These are phyloP conservation scores for Porites rus DNA, from an alignment of 92 coral and sea anemone species.

Conservation along the genomic window DNA sequence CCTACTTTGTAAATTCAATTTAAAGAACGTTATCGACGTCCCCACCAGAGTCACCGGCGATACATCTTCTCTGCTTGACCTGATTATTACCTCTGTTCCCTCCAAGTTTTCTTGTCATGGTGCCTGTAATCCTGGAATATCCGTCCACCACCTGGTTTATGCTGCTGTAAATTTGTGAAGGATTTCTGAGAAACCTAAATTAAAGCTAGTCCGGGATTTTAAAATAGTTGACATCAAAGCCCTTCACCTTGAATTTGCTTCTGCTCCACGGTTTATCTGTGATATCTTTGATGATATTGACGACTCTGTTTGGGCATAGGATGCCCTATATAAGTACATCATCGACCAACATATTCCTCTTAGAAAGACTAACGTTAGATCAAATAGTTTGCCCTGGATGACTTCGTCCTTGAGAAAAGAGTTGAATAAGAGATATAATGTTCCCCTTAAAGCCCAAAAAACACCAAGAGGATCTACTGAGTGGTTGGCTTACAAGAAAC, in stretches of 20 bases:
- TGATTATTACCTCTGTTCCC: slow-evolving; percentile 41
- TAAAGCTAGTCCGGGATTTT: neutral
- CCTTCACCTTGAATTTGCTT: slow-evolving; percentile 43
- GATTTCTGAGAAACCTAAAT: neutral
- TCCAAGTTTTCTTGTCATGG: slow-evolving; percentile 36
- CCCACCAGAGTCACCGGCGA: slow-evolving; percentile 76
- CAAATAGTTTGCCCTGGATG: slow-evolving; percentile 42
- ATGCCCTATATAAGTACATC: slow-evolving; percentile 60
- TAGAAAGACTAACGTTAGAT: slow-evolving; percentile 64
- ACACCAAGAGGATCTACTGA: slow-evolving; percentile 4
- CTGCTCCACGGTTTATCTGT: slow-evolving; percentile 67
- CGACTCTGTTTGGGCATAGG: slow-evolving; percentile 71
- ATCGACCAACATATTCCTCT: slow-evolving; percentile 53
- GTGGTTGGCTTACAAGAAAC: slow-evolving; percentile 28
- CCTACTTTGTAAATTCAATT: slow-evolving; percentile 25
- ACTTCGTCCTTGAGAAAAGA: slow-evolving; percentile 1
- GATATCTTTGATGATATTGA: slow-evolving; percentile 57
- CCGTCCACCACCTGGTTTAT: slow-evolving; percentile 27
- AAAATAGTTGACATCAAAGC: slow-evolving; percentile 25
- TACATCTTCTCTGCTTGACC: slow-evolving; percentile 60
- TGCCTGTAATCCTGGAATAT: slow-evolving; percentile 21
- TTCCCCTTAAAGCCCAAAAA: slow-evolving; percentile 7
- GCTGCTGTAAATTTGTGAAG: slow-evolving; percentile 14
- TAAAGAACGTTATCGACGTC: slow-evolving; percentile 61
- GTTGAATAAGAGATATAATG: slow-evolving; percentile 19